phyloP scores from a whole-genome alignment of 2,888 invertebrate genomes.

The Ametastegia equiseti region DNA sequence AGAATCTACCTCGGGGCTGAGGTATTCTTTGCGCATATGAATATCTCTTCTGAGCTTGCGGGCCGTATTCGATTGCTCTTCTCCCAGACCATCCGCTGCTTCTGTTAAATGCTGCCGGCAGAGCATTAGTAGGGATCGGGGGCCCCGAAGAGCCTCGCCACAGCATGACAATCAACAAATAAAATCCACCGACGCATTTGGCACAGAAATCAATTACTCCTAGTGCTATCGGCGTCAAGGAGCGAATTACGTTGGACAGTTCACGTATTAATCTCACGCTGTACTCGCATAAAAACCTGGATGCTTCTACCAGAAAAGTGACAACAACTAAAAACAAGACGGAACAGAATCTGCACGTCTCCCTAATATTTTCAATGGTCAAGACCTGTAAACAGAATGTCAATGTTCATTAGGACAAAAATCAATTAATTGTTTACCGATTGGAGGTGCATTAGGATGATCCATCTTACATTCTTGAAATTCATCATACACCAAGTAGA shows the following conservation, averaged over 20 bases:
- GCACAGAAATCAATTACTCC: constrained; percentile 70
- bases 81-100: constrained; percentile 45
- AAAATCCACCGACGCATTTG: constrained; percentile 72
- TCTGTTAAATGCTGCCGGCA: constrained; percentile 51
- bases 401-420: neutral
- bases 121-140: constrained; percentile 38
- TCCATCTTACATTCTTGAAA: constrained; percentile 28
- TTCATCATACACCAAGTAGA: constrained; percentile 28
- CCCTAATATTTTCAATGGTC: constrained; percentile 66
- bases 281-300: constrained; percentile 69
- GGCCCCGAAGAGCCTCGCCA: constrained; percentile 59
- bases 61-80: constrained; percentile 49
- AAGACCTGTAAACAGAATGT: constrained; percentile 61
- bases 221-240: constrained; percentile 69
- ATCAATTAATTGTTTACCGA: neutral
- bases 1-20: constrained; percentile 36
- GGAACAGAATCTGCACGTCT: constrained; percentile 65
- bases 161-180: constrained; percentile 70
- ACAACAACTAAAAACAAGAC: constrained; percentile 66
- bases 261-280: constrained; percentile 69
- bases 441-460: neutral
- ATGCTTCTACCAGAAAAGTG: constrained; percentile 62
- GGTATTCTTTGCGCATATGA: constrained; percentile 28
- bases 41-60: constrained; percentile 43
- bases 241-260: constrained; percentile 64